A percentile compares a stretch with the other conserved stretches of the same genome.
Evolutionary conservation across 2,797 vertebrate species (phyloP).

Genomic region (Chiloscyllium punctatum): DNA sequence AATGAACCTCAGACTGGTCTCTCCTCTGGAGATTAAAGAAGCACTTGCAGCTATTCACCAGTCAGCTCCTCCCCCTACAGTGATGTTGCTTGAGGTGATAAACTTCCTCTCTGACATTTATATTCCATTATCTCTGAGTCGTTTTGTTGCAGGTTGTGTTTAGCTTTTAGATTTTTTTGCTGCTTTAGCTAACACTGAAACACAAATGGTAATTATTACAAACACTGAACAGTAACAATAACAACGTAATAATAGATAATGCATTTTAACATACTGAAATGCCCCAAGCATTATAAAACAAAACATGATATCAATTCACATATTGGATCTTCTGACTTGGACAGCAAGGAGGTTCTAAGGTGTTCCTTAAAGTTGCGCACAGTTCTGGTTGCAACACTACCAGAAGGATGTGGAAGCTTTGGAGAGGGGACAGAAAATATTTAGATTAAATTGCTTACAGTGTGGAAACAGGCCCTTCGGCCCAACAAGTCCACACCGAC

Average conservation of each 20-base stretch:
- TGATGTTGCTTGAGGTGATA: not conserved
- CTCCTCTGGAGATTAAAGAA: not conserved
- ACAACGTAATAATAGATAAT: not conserved
- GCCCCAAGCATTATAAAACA: not conserved
- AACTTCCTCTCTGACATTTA: not conserved
- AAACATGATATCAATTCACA: not conserved
- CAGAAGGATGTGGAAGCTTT: too few species aligned
- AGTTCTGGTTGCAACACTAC: too few species aligned
- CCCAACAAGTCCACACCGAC: too few species aligned
- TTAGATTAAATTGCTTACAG: too few species aligned
- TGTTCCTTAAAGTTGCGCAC: not conserved
- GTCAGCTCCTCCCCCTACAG: not conserved
- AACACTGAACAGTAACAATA: not conserved
- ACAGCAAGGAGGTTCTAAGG: not conserved
- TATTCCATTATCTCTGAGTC: not conserved
- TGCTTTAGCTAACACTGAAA: not conserved
- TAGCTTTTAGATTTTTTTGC: not conserved
- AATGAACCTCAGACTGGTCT: not conserved
- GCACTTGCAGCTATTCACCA: not conserved
- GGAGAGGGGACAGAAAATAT: too few species aligned
- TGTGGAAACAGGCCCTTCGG: too few species aligned
- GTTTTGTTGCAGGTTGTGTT: not conserved
- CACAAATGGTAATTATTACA: not conserved
- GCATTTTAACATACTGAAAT: not conserved
- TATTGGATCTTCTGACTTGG: not conserved